These are phyloP conservation scores for Lanistes nyassanus DNA, from an alignment of 1,140 invertebrate genomes.

Conservation along the genomic window DNA sequence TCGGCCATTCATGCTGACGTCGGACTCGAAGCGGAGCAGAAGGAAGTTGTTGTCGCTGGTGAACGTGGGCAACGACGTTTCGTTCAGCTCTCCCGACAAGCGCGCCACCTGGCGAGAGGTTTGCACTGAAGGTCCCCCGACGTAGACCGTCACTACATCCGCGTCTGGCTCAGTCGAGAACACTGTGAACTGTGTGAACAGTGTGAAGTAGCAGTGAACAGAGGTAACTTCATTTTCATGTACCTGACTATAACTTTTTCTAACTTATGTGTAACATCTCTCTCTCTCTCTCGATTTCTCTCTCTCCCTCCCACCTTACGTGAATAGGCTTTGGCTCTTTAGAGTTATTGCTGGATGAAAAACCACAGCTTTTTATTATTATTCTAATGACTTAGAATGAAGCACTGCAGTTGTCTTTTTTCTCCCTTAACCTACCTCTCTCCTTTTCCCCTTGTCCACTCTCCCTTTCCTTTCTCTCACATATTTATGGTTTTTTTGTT, in stretches of 20 bases:
- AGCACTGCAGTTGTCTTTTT: no score
- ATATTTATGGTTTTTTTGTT: neutral
- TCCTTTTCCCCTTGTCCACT: neutral
- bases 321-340: no score
- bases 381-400: no score
- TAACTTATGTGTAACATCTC: no score
- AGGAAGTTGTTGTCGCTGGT: conserved; percentile 19
- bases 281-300: neutral
- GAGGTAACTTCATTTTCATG: no score
- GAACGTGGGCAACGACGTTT: neutral
- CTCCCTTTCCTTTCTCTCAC: neutral
- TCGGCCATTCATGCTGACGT: neutral
- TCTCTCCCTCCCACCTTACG: no score
- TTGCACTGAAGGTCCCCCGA: neutral
- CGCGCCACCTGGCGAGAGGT: conserved; percentile 14
- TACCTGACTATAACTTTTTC: no score
- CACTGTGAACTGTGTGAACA: neutral
- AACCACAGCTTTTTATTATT: no score
- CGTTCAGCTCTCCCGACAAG: conserved; percentile 1
- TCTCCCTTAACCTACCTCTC: no score
- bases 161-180: neutral
- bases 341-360: no score
- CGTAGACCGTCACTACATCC: conserved; percentile 4
- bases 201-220: no score
- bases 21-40: neutral